These are phyloP conservation scores for Hyalella azteca DNA, from an alignment of 2,888 invertebrate species.

Conservation along the genomic window DNA sequence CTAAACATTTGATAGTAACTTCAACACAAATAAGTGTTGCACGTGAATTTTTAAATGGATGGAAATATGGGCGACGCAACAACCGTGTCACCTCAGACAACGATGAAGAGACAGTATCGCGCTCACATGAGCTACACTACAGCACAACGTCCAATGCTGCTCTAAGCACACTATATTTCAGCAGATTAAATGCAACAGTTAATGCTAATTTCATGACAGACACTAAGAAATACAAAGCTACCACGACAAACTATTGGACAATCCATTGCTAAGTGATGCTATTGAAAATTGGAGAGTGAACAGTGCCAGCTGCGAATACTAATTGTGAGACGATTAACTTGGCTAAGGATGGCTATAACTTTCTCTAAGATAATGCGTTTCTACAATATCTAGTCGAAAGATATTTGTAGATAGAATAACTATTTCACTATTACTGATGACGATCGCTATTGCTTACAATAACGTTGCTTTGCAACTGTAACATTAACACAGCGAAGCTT, in stretches of 20 bases:
- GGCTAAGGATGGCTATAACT: no score
- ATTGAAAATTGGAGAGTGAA: slow-evolving; percentile 3
- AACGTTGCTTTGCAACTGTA: not conserved
- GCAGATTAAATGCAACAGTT: no score
- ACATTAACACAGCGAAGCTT: not conserved
- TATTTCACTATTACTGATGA: no score
- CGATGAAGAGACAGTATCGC: not conserved
- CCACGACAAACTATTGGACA: not conserved
- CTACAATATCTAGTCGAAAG: no score
- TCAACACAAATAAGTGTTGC: not conserved
- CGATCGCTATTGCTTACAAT: not conserved
- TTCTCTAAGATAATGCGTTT: no score
- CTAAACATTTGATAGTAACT: not conserved
- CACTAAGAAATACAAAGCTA: no score
- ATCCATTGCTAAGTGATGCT: not conserved
- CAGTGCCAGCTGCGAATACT: slow-evolving; percentile 30
- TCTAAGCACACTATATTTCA: not conserved
- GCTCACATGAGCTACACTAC: not conserved
- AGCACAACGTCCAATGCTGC: no score
- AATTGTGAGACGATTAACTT: not conserved
- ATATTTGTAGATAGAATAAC: no score
- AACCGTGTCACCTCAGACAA: not conserved
- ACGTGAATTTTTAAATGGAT: not conserved
- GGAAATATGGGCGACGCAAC: not conserved
- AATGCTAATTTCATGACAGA: no score